These are phyloP conservation scores for Sisor rabdophorus DNA, from an alignment of 2,113 vertebrate species.

Conservation along the genomic window DNA sequence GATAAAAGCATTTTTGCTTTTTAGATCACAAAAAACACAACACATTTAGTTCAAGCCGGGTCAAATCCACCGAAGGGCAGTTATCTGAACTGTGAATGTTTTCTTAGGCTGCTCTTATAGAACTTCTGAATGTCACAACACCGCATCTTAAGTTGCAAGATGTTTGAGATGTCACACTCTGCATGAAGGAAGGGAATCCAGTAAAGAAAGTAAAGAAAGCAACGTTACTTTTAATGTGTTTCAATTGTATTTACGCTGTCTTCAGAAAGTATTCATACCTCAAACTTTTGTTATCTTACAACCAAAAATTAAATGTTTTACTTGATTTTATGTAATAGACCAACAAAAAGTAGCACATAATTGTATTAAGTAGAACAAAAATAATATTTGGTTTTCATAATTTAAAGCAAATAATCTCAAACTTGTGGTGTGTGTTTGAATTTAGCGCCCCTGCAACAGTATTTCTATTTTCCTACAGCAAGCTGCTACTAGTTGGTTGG, in stretches of 20 bases:
- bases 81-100: background rate
- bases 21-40: background rate
- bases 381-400: too few relatives aligned
- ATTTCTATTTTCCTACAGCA: too few relatives aligned
- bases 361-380: too few relatives aligned
- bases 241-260: background rate
- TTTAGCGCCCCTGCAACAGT: too few relatives aligned
- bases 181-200: slow-evolving; percentile 19
- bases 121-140: slow-evolving; percentile 10
- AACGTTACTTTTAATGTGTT: background rate
- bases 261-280: too few relatives aligned
- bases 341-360: too few relatives aligned
- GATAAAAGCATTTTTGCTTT: background rate
- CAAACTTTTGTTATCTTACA: too few relatives aligned
- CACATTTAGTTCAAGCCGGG: background rate
- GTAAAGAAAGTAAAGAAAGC: background rate
- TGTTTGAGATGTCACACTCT: slow-evolving; percentile 8
- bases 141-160: background rate
- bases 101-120: background rate
- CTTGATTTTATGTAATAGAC: too few relatives aligned
- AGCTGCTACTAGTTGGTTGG: too few relatives aligned
- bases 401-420: too few relatives aligned
- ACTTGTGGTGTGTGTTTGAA: too few relatives aligned
- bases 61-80: background rate
- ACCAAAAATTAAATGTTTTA: too few relatives aligned